Base-by-base conservation (phyloP, 2,888 invertebrate species). In the Aproaerema taeniolella region DNA sequence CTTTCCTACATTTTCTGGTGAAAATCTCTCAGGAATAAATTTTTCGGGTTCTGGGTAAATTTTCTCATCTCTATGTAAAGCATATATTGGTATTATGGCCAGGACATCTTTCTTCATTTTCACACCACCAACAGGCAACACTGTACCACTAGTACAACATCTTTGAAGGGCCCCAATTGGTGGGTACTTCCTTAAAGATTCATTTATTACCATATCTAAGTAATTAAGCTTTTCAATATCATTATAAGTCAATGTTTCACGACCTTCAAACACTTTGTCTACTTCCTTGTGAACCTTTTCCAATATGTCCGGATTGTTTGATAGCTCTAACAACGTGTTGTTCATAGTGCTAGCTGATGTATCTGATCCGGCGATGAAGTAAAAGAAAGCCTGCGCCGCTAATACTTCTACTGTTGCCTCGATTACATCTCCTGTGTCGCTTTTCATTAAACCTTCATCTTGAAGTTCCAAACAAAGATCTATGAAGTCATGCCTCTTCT, bases 11-110 rank as follows among this genome's bases (percentile, higher is more conserved):
- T 67, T 67, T 32, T 64, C 51, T 9, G 33, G 39, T 14, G 33
- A 37, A 63, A 88, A 89, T 46, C 88, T 67, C 25, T 86, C 81
- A 1, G 87, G 87, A 48, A 86, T 74, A 52, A 82, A 87, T 26
- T 50, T 32, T 8, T 76, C 65, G 9, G 87, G 78, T 25, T 85
- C 56, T 0, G 74, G 70, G 40, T 53, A 83, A 39, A 72, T 64
- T 10, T 67, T 67, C 16, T 65, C 61, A 46, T 86, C 82, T 44
- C 68, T 62, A 13, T 79, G 78, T 28, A 78, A 52, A 2, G 56
- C 70, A 47, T 50, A 81, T 31, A 69, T 44, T 1, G 77, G 67
- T 33, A 73, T 31, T 0, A 67, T 20, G 0, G 67, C 42, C 1
- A 54, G 24, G 2, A 42, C 49, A 35, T 50, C 65, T 45, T 73